Percentiles rank a stretch among this genome's conserved stretches.
phyloP scores from a whole-genome alignment of 2,113 vertebrate genomes.

The Centropristis striata region DNA sequence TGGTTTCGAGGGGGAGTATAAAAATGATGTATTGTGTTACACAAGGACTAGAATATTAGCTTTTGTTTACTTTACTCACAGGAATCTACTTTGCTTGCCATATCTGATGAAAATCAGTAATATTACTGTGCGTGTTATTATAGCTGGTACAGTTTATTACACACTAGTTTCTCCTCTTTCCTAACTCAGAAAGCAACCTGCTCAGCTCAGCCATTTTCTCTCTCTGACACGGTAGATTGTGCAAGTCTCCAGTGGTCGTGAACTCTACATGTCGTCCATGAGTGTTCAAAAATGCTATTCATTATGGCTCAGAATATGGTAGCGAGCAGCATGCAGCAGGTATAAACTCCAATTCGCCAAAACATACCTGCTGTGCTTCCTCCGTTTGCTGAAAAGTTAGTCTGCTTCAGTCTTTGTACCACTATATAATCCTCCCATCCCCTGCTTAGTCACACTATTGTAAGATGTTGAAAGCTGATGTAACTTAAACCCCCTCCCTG shows the following conservation, averaged over 20 bases:
- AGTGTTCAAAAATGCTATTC: background rate
- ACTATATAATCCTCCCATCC: conserved; percentile 36
- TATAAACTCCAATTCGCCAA: background rate
- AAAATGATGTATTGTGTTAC: conserved; percentile 58
- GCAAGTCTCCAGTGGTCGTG: conserved; percentile 10
- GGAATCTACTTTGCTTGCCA: conserved; percentile 46
- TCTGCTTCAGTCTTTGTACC: conserved; percentile 49
- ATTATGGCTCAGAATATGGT: background rate
- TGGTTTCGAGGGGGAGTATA: conserved; percentile 37
- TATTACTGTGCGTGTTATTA: conserved; percentile 36
- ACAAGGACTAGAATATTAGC: conserved; percentile 49
- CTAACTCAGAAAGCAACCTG: conserved; percentile 8
- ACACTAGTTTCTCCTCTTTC: conserved; percentile 13
- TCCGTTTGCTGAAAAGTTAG: conserved; percentile 5
- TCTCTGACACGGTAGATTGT: conserved; percentile 20
- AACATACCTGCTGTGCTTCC: conserved; percentile 9
- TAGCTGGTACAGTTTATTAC: conserved; percentile 42
- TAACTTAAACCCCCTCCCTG: conserved; percentile 57
- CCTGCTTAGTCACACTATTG: conserved; percentile 67
- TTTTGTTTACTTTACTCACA: conserved; percentile 50
- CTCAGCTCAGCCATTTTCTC: conserved; percentile 9
- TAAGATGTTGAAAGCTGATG: conserved; percentile 74
- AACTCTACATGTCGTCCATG: conserved; percentile 6
- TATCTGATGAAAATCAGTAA: conserved; percentile 48
- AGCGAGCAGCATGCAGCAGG: background rate